These are phyloP conservation scores for Entomobrya proxima DNA, from an alignment of 2,888 invertebrate species.

Conservation along the genomic window DNA sequence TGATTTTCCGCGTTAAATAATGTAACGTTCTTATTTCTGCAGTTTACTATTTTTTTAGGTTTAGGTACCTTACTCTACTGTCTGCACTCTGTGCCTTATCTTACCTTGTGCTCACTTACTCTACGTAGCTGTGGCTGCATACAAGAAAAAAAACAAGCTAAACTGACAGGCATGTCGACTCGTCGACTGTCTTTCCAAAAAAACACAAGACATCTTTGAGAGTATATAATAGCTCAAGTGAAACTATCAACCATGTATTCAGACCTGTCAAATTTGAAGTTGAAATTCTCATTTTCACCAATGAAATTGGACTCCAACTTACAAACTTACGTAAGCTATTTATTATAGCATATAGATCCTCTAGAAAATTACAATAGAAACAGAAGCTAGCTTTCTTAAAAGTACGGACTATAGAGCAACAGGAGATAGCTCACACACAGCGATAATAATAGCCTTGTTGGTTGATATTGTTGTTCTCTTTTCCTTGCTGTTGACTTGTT, in stretches of 20 bases:
- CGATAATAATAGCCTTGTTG: slow-evolving; percentile 60
- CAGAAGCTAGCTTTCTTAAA: slow-evolving; percentile 27
- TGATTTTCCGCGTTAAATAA: slow-evolving; percentile 6
- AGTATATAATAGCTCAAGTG: background rate
- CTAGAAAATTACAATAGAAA: too few relatives aligned
- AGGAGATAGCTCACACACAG: slow-evolving; percentile 61
- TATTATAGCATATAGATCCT: background rate
- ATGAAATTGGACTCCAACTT: slow-evolving; percentile 24
- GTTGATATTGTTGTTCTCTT: slow-evolving; percentile 44
- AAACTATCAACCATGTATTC: background rate
- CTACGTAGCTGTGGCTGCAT: too few relatives aligned
- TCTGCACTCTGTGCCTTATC: too few relatives aligned
- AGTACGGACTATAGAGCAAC: slow-evolving; percentile 37
- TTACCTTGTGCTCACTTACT: background rate
- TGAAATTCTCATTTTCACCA: slow-evolving; percentile 55
- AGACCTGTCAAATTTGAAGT: slow-evolving; percentile 56
- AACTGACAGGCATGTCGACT: too few relatives aligned
- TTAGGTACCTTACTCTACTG: too few relatives aligned
- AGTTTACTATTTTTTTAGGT: too few relatives aligned
- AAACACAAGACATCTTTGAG: background rate
- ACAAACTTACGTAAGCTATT: too few relatives aligned
- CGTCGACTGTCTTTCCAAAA: too few relatives aligned
- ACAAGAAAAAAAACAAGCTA: too few relatives aligned
- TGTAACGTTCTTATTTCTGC: background rate
- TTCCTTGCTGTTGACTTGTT: slow-evolving; percentile 45